Percentiles rank a stretch among this genome's conserved stretches.
These are phyloP conservation scores for Urocyon cinereoargenteus DNA, from an alignment of 2,797 vertebrate genomes.

Conservation along the genomic window DNA sequence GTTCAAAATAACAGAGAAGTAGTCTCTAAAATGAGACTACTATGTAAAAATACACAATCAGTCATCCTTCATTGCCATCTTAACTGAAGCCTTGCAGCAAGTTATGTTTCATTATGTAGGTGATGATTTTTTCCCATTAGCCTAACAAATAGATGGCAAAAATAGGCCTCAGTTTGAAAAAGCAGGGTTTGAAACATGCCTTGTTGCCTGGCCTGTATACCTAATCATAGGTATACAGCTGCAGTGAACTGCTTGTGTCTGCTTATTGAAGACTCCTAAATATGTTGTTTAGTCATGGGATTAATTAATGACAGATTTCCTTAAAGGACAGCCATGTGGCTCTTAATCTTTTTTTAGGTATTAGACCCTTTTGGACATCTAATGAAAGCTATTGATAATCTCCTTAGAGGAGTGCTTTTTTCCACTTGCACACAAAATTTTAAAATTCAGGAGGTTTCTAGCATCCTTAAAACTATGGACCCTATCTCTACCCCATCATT, in stretches of 20 bases:
- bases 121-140: slow-evolving; percentile 22
- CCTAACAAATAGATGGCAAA: slow-evolving; percentile 47
- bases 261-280: not conserved
- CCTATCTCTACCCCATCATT: rapidly evolving
- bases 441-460: not conserved
- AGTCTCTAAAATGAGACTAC: not conserved
- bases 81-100: not conserved
- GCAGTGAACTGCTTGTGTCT: not conserved
- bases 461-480: not conserved
- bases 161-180: not conserved
- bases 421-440: not conserved
- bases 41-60: slow-evolving; percentile 6
- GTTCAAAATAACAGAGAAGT: slow-evolving; percentile 51
- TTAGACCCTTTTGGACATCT: slow-evolving; percentile 44
- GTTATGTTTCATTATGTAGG: slow-evolving; percentile 43
- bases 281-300: not conserved
- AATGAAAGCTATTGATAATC: not conserved
- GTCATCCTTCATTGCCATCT: not conserved
- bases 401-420: not conserved
- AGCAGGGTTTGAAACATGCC: not conserved
- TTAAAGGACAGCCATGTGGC: not conserved
- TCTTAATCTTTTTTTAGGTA: not conserved
- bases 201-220: not conserved
- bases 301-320: not conserved
- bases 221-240: too few species aligned